Conservation (phyloP, 2,113 vertebrate genomes). For the Vireo altiloquus region DNA sequence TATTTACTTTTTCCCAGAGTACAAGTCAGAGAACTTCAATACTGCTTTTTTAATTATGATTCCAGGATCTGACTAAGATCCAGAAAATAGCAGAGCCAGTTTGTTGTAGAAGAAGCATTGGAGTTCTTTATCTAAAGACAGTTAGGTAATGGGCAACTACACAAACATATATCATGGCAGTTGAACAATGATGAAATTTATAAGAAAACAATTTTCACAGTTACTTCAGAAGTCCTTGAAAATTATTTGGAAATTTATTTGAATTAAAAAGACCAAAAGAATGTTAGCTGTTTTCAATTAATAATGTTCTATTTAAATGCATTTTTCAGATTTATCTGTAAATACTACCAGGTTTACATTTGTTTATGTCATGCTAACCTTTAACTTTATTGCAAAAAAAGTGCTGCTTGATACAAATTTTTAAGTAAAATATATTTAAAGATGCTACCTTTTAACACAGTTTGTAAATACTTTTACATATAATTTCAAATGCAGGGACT, state of each 20-base stretch:
- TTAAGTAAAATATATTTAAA: neutral
- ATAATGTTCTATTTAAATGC: neutral
- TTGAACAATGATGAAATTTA: neutral
- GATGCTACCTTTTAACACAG: neutral
- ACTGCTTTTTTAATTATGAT: neutral
- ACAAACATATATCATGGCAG: neutral
- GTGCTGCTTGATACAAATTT: rapidly evolving
- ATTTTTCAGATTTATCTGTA: neutral
- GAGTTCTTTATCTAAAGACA: neutral
- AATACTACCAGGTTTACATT: neutral
- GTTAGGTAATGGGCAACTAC: neutral
- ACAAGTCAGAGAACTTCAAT: neutral
- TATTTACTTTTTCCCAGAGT: neutral
- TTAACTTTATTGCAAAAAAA: neutral
- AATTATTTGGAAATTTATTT: neutral
- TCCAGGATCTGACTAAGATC: neutral
- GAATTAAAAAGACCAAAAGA: neutral
- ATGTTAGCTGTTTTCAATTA: neutral
- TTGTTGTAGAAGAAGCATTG: neutral
- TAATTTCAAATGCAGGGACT: neutral
- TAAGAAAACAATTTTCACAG: neutral
- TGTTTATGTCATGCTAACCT: neutral
- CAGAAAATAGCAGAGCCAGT: neutral
- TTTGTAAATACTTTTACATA: neutral
- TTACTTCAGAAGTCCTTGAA: neutral